phyloP scores from a whole-genome alignment of 2,888 invertebrate genomes.

The Melanostoma mellinum region DNA sequence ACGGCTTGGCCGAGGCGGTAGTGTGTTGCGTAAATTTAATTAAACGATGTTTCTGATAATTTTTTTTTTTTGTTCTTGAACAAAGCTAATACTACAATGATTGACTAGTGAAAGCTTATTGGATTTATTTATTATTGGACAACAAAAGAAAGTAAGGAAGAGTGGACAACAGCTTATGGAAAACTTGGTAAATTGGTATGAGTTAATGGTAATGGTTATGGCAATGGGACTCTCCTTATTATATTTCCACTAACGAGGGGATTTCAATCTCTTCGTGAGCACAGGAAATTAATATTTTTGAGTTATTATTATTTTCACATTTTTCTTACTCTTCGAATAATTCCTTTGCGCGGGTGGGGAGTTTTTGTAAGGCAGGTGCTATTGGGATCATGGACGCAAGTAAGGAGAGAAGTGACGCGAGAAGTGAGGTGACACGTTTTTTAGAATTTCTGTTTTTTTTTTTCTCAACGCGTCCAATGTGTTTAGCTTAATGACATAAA shows the following conservation, averaged over 20 bases:
- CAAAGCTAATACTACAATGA: conserved; percentile 35
- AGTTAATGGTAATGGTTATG: not conserved
- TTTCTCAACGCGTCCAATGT: too few species aligned
- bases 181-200: conserved; percentile 20
- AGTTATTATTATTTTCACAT: conserved; percentile 12
- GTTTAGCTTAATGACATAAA: too few species aligned
- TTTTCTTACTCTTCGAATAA: not conserved
- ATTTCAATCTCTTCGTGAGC: conserved; percentile 12
- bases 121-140: conserved; percentile 11
- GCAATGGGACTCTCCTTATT: not conserved
- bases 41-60: conserved; percentile 25
- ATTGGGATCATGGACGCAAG: too few species aligned
- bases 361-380: not conserved
- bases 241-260: not conserved
- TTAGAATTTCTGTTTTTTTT: too few species aligned
- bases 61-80: conserved; percentile 4
- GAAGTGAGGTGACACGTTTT: too few species aligned
- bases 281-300: conserved; percentile 34
- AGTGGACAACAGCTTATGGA: not conserved
- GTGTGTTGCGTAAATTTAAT: conserved; percentile 44
- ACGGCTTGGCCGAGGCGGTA: too few species aligned
- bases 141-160: conserved; percentile 16
- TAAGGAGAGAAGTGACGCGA: too few species aligned
- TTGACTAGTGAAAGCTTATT: conserved; percentile 45
- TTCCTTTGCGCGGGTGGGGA: not conserved